phyloP scores from a whole-genome alignment of 2,113 vertebrate genomes.

The Cinclus cinclus region DNA sequence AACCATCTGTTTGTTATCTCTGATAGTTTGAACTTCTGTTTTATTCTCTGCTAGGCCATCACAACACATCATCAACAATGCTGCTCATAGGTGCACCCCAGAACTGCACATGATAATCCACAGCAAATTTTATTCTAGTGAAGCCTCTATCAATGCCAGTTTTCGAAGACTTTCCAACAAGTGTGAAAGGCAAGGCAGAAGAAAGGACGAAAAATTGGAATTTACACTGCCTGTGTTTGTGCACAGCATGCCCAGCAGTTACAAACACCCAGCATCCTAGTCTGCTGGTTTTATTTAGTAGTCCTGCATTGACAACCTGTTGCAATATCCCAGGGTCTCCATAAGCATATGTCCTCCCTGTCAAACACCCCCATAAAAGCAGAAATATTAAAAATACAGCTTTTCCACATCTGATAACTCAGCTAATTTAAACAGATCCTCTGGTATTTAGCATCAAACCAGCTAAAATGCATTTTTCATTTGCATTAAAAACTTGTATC shows the following conservation, averaged over 20 bases:
- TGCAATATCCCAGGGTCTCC: neutral
- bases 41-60: neutral
- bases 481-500: neutral
- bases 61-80: neutral
- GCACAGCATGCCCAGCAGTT: neutral
- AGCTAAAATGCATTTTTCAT: neutral
- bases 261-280: neutral
- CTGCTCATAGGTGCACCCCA: neutral
- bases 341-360: neutral
- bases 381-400: neutral
- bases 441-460: neutral
- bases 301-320: neutral
- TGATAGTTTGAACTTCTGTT: neutral
- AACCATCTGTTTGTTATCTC: slow-evolving; percentile 21
- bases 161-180: neutral
- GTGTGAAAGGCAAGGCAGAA: neutral
- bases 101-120: neutral
- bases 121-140: neutral
- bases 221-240: neutral
- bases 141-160: neutral
- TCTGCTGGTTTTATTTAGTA: neutral
- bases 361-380: neutral
- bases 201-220: neutral
- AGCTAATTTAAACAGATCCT: neutral
- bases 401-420: neutral